Evolutionary conservation across 2,113 vertebrate genomes (phyloP), one percentile per base, ranked within the genome.

Genomic region (Dromiciops gliroides): DNA sequence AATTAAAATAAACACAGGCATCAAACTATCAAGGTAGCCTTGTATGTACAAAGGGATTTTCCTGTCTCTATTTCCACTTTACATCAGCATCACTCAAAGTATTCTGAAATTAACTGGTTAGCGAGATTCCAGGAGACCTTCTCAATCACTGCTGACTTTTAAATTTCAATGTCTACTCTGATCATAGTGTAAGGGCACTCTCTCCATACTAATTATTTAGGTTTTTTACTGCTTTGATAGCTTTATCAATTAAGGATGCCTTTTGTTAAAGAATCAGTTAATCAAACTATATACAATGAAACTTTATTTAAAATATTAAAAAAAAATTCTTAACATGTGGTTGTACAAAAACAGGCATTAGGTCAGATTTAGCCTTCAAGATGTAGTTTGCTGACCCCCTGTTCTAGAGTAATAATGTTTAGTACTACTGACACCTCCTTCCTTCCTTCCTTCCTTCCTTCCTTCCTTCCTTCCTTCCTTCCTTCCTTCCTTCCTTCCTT

Each of bases 91-190:
- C 67, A 10, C 0, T 44, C 60, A 92, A 23, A 95, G 83, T 83
- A 67, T 88, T 88, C 23, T 51, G 9, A 48, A 90, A 94, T 92
- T 91, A 50, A 31, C 22, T 90, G 11, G 31, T 31, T 51, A 22
- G 5, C 11, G 88, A 92, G 23, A 90, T 83, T 91, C 75, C 9
- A 88, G 25, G 48, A 93, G 19, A 60, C 25, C 51, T 44, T 75
- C 31, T 50, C 48, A 51, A 3, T 92, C 16, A 83, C 67, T 83
- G n/a, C 67, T 23, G n/a, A 83, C 5, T 95, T 97, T 90, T 92
- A 60, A 93, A 60, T 94, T 89, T 60, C 89, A 2, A 67, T 11
- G 14, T 8, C n/a, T 44, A 83, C 44, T 83, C 8, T 44, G 67
- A 44, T 83, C 37, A 16, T 83, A 44, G 67, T 83, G 7, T 44